Conservation (phyloP, 2,888 invertebrate genomes). For the Nomada ruficornis region DNA sequence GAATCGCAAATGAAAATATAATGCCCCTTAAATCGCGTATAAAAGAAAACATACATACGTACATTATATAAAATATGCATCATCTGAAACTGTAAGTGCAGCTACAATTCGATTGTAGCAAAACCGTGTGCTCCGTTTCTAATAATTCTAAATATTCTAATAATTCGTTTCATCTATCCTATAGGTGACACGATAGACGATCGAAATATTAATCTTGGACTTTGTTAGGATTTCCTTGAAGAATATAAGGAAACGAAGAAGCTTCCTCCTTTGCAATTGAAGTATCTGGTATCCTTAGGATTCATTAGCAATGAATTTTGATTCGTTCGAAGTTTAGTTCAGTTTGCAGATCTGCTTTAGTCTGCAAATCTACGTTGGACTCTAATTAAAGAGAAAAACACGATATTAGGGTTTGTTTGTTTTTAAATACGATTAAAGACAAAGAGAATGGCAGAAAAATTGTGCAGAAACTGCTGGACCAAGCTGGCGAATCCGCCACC, state of each 20-base stretch:
- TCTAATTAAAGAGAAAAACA: background rate
- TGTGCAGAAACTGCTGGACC: too few species aligned
- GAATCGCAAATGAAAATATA: background rate
- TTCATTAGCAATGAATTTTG: too few species aligned
- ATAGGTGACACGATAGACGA: conserved; percentile 7
- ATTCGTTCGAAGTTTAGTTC: too few species aligned
- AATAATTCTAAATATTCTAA: too few species aligned
- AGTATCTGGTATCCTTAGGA: too few species aligned
- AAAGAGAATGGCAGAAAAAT: too few species aligned
- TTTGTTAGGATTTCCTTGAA: background rate
- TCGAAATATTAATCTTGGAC: conserved; percentile 2
- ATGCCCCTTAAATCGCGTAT: background rate
- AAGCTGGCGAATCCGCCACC: background rate
- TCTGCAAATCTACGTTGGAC: too few species aligned
- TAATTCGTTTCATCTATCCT: conserved; percentile 31
- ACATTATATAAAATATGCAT: conserved; percentile 36
- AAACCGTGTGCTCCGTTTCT: background rate
- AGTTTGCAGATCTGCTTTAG: too few species aligned
- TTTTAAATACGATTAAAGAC: too few species aligned
- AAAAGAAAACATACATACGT: conserved; percentile 3
- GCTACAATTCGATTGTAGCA: conserved; percentile 12
- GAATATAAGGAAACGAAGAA: background rate
- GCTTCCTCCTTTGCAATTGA: background rate
- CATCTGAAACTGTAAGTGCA: conserved; percentile 23
- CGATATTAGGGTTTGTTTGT: too few species aligned